Conservation (phyloP, 1,140 invertebrate species). For the Bombus turneri region DNA sequence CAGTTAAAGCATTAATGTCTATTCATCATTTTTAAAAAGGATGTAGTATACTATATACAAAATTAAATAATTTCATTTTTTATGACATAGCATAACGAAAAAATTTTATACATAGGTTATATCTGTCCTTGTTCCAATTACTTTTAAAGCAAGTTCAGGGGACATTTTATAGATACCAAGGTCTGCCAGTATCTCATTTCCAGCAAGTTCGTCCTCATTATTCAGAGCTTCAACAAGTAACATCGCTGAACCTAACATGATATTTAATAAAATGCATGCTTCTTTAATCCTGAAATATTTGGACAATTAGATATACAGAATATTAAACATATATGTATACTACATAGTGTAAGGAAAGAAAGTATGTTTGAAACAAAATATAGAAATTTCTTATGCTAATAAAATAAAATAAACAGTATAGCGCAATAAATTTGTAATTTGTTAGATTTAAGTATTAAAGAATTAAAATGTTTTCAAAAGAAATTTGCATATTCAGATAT, state of each 20-base stretch:
- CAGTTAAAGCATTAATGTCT: neutral
- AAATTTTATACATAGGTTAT: slow-evolving; percentile 57
- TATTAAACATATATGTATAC: neutral
- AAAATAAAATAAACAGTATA: neutral
- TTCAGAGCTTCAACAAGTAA: slow-evolving; percentile 87
- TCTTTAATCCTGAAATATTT: slow-evolving; percentile 88
- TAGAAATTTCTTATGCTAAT: neutral
- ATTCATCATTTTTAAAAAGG: neutral
- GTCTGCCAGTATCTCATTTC: slow-evolving; percentile 85
- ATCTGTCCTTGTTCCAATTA: slow-evolving; percentile 84
- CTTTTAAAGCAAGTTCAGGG: slow-evolving; percentile 83
- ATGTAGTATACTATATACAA: slow-evolving; percentile 13
- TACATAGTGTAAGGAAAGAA: no score
- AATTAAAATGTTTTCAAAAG: neutral
- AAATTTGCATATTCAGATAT: slow-evolving; percentile 16
- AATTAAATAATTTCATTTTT: slow-evolving; percentile 31
- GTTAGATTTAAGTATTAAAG: neutral
- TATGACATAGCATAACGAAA: neutral
- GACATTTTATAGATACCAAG: slow-evolving; percentile 85
- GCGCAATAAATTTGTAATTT: neutral
- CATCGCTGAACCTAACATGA: slow-evolving; percentile 89
- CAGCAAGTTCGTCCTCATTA: slow-evolving; percentile 78
- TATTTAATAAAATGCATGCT: slow-evolving; percentile 88
- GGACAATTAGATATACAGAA: slow-evolving; percentile 5
- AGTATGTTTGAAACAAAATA: neutral